Evolutionary conservation across 2,113 vertebrate genomes (phyloP).

Genomic region (Calidris pygmaea): DNA sequence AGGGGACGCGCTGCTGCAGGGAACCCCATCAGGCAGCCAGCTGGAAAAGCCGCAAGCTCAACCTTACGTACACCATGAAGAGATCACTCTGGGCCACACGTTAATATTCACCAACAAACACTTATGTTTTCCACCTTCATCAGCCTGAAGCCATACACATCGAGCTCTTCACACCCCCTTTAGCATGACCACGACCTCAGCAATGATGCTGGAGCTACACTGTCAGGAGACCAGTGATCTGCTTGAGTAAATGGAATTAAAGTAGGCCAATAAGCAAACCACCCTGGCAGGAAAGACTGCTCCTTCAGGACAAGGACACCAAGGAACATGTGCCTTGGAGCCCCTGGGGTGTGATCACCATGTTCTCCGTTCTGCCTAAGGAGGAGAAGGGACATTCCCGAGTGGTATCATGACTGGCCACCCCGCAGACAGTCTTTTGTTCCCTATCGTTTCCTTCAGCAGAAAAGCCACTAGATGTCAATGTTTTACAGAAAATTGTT

Average conservation of each 20-base stretch:
- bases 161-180: background rate
- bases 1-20: accelerated
- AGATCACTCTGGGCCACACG: background rate
- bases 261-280: background rate
- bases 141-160: background rate
- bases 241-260: background rate
- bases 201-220: background rate
- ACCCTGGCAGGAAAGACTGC: background rate
- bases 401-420: background rate
- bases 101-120: background rate
- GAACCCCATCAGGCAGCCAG: background rate
- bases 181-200: background rate
- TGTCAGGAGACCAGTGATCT: background rate
- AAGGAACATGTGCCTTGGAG: background rate
- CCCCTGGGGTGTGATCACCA: accelerated
- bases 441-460: background rate
- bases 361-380: accelerated
- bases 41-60: background rate
- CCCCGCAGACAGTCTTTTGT: background rate
- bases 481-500: constrained; percentile 57
- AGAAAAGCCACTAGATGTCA: constrained; percentile 70
- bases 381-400: background rate
- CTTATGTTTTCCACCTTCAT: accelerated
- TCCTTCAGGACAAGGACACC: background rate
- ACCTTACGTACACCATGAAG: background rate